Conservation (phyloP, 2,113 vertebrate species). For the Megaptera novaeangliae region DNA sequence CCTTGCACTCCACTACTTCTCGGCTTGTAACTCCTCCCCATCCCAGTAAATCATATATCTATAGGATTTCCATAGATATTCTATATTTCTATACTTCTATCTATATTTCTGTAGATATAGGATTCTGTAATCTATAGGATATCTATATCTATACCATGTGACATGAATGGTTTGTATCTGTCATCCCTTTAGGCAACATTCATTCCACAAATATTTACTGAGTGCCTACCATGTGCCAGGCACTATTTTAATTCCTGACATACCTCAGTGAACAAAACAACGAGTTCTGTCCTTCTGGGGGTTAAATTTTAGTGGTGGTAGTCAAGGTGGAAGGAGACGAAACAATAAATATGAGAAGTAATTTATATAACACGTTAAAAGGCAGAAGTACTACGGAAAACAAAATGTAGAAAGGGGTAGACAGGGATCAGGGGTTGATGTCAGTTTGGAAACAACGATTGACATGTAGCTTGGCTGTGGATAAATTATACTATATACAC, state of each 20-base stretch:
- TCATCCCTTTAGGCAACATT: not conserved
- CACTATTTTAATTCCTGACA: not conserved
- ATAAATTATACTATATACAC: not conserved
- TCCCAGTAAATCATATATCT: not conserved
- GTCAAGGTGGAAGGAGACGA: not conserved
- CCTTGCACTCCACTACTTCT: not conserved
- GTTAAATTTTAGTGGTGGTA: not conserved
- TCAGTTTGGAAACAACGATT: not conserved
- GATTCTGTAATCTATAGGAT: too few relatives aligned
- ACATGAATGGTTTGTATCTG: not conserved
- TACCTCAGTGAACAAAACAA: not conserved
- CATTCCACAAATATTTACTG: not conserved
- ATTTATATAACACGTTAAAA: not conserved
- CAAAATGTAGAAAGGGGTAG: not conserved
- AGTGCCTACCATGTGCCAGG: not conserved
- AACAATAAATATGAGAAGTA: not conserved
- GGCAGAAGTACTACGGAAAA: not conserved
- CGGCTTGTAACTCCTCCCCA: not conserved
- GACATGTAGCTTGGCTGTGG: not conserved
- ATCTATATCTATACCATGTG: not conserved
- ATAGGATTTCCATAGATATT: too few relatives aligned
- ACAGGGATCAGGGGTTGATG: not conserved
- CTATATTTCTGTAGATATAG: too few relatives aligned
- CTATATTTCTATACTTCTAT: too few relatives aligned
- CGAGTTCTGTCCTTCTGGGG: not conserved